Evolutionary conservation across 2,113 vertebrate species (phyloP), one percentile per base, ranked within the genome.

Genomic region (Cyanocitta stelleri): DNA sequence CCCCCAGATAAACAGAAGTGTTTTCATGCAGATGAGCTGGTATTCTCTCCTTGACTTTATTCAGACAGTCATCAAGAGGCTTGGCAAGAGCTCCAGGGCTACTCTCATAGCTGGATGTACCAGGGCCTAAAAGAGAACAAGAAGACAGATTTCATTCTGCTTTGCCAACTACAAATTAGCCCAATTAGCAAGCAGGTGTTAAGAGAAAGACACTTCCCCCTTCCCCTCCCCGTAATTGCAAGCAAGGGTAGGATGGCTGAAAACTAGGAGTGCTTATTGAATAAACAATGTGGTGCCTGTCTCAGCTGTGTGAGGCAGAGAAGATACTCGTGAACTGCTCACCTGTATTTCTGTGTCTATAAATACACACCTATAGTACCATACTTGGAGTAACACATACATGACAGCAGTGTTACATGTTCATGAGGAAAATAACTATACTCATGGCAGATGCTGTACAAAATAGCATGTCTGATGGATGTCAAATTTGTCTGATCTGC

Each of bases 1-100:
- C 99, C n/a, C 99, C 99, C 48, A 99, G 97, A 96, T 99, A 99
- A 20, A 99, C 67, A 37, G 97, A 96, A 7, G 99, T 99, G 62
- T 77, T 97, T 35, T 96, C 97, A 26, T 98, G 98, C 77, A 99
- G 98, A 73, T 91, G 85, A 21, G 41, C 33, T 21, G 99, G 99
- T 88, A 99, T 97, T 39, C 48, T 82, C 43, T 93, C 77, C 62
- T 78, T 97, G 62, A 99, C 96, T 30, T 97, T 67, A 52, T 87
- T 85, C 97, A 99, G 98, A 75, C 99, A 99, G 2, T 59, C 66
- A 51, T 97, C 97, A 98, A 99, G 93, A 73, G 98, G 85, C 48
- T 56, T 98, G 94, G 98, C 93, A 97, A 95, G 83, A 20, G 94
- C 74, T 77, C 87, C 91, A 12, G 96, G 89, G 26, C 98, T 97